Base-by-base conservation (phyloP, 2,797 vertebrate species). In the Columba guinea region DNA sequence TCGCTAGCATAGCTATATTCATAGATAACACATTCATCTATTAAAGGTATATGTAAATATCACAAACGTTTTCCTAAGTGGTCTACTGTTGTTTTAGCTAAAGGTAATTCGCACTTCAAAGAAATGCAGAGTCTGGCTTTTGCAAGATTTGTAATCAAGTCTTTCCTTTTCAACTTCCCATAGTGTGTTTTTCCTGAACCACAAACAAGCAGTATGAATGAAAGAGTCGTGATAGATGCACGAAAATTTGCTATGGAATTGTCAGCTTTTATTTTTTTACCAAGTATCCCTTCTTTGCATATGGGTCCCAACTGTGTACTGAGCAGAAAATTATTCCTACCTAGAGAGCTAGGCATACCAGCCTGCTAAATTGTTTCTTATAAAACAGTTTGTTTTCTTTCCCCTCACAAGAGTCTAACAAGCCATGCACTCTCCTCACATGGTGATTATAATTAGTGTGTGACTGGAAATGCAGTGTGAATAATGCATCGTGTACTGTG, bases 361-460 rank as follows among this genome's bases (percentile, higher is more conserved):
- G n/a, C 32, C 32, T 84, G 84, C 87, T 86, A 75, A 91, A 93
- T 82, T 88, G 27, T 70, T 90, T 75, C 56, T 82, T 73, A 11
- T 67, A 76, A 63, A 18, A 27, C 20, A 27, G 46, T 58, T 87
- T 92, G 27, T 75, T 95, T 96, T 88, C 75, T 95, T 94, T 86
- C 41, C 46, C 49, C 70, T 94, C 82, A 76, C 1, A 16, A 86
- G 67, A 94, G n/a, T 41, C 55, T 93, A 93, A 88, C 41, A 89
- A 94, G 10, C n/a, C 62, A 63, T 69, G 39, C 23, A 79, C 21
- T 89, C 39, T 81, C 87, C 92, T 91, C 87, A 76, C 48, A 76
- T 30, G 30, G 65, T 79, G 63, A 93, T 88, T 94, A 91, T 58
- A 92, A 92, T 92, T 84, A 93, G 73, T 26, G 39, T 14, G 5